These are phyloP conservation scores for Crossoptilon crossoptilon DNA, from an alignment of 2,797 vertebrate genomes.

Conservation along the genomic window DNA sequence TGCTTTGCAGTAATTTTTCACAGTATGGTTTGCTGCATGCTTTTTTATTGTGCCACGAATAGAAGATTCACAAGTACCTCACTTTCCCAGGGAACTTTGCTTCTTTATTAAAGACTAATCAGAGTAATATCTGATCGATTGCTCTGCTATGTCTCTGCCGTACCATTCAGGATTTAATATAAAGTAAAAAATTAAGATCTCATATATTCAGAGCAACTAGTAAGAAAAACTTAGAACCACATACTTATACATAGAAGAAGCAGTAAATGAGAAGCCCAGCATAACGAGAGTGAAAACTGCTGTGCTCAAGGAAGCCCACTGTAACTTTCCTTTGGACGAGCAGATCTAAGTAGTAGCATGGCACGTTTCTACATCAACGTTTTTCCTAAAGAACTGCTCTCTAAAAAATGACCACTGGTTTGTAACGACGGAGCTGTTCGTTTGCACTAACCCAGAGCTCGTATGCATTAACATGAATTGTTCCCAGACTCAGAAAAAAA, in stretches of 20 bases:
- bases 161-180: neutral
- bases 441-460: neutral
- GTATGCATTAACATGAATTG: neutral
- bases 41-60: neutral
- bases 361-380: neutral
- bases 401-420: neutral
- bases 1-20: constrained; percentile 34
- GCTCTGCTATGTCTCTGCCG: neutral
- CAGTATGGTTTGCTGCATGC: neutral
- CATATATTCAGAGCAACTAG: neutral
- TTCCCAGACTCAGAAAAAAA: neutral
- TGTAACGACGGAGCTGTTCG: neutral
- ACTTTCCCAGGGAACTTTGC: neutral
- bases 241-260: neutral
- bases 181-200: neutral
- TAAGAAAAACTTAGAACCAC: neutral
- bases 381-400: neutral
- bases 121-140: neutral
- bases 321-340: neutral
- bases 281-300: neutral
- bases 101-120: neutral
- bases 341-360: neutral
- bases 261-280: neutral
- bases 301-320: neutral
- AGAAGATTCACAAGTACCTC: neutral